Evolutionary conservation across 2,888 invertebrate species (phyloP).

Genomic region (Calliphora vomitoria): DNA sequence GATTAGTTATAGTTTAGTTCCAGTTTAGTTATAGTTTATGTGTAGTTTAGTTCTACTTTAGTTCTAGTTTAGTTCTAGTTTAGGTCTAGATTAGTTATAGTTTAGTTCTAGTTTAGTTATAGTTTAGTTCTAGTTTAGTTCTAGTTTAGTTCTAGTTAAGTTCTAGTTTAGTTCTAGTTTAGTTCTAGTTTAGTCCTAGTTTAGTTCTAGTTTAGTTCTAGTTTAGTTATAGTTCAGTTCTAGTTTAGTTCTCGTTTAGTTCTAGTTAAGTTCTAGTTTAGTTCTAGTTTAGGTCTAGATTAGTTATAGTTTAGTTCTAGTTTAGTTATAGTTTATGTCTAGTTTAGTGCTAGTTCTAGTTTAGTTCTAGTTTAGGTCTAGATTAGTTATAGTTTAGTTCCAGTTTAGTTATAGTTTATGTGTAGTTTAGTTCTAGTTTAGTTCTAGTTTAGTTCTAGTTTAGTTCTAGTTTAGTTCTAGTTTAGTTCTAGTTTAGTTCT

Average conservation of each 20-base stretch:
- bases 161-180: neutral
- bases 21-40: neutral
- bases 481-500: neutral
- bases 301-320: neutral
- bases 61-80: neutral
- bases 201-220: neutral
- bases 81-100: neutral
- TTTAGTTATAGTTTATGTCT: neutral
- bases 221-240: neutral
- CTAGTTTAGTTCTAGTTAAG: neutral
- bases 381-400: neutral
- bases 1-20: neutral
- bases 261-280: neutral
- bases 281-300: neutral
- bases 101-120: neutral
- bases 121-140: neutral
- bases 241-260: neutral
- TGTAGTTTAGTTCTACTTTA: neutral
- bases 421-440: neutral
- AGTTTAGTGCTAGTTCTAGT: neutral
- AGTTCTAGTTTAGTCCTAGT: neutral
- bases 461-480: neutral
- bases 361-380: neutral
- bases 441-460: neutral
- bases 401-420: neutral